phyloP scores from a whole-genome alignment of 53 echinoderm and acorn worm genomes.

The Stichopus horrens region DNA sequence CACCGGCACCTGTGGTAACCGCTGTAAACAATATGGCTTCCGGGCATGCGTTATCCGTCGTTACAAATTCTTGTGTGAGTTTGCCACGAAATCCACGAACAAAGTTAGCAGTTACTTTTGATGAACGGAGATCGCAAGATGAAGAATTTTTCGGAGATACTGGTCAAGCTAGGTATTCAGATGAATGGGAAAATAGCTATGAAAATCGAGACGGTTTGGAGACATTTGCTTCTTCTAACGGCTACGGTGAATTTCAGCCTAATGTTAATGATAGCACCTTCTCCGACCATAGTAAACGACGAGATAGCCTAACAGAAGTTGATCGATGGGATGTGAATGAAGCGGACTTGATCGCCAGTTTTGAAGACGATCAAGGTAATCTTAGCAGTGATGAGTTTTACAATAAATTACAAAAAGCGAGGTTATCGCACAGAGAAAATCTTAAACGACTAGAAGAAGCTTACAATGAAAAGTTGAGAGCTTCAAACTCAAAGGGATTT shows the following conservation, averaged over 20 bases:
- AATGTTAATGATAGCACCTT: neutral
- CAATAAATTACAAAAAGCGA: constrained; percentile 66
- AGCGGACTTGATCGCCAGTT: constrained; percentile 33
- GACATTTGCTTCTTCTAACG: neutral
- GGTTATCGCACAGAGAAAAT: constrained; percentile 71
- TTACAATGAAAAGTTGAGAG: constrained; percentile 74
- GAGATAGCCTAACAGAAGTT: neutral
- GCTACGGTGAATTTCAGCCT: neutral
- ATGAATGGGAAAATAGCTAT: neutral
- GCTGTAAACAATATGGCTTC: constrained; percentile 81
- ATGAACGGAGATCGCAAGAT: constrained; percentile 13
- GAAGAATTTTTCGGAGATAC: constrained; percentile 46
- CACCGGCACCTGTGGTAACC: constrained; percentile 9
- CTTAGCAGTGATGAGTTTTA: constrained; percentile 84
- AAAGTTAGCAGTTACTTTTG: constrained; percentile 74
- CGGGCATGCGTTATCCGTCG: constrained; percentile 77
- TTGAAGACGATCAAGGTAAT: constrained; percentile 62
- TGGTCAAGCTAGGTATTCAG: constrained; percentile 8
- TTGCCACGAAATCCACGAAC: constrained; percentile 74
- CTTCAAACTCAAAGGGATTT: constrained; percentile 44
- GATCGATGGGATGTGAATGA: constrained; percentile 21
- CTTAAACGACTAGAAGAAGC: constrained; percentile 64
- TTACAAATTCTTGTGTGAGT: constrained; percentile 89
- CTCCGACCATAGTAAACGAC: neutral
- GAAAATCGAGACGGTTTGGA: neutral